Base-by-base conservation (phyloP, 2,797 vertebrate species). In the Paguma larvata region DNA sequence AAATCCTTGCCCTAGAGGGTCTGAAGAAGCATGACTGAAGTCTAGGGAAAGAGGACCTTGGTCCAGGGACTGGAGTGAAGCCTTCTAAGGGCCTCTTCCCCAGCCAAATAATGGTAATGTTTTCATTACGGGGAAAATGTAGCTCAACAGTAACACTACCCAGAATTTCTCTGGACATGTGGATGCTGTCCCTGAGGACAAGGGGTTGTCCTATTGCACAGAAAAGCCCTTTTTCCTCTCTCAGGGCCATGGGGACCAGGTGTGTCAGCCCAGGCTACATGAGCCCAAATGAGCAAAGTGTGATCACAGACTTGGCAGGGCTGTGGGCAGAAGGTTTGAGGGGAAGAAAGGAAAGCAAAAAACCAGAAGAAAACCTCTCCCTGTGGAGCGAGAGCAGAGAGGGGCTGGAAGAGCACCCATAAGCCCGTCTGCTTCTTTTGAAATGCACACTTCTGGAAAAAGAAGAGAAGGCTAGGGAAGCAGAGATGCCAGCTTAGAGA, bases 381-480 rank as follows among this genome's bases (percentile, higher is more conserved):
- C 72, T 6, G 0, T 1, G 15, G 85, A 84, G 48, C 30, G 70
- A 8, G 62, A 84, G 53, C 30, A 23, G 23, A 51, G 9, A 46
- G 21, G 16, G 41, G 1, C 21, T 84, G n/a, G 63, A 65, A 51
- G 63, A 79, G 30, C 18, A 78, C 51, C n/a, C 63, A 41, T 23
- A 56, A 51, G 79, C 4, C 78, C 85, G 93, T 85, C 90, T 96
- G 88, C 51, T 73, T 4, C 63, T 89, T 96, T 41, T 8, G 5
- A 94, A 86, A 85, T 65, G n/a, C 10, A 88, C 25, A 65, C 4
- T 85, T 88, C 70, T 83, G 34, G 88, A 65, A 48, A 85, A 89
- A 87, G 84, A 75, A 10, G 16, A 51, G 67, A 63, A 90, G 63
- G 51, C 59, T 38, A 30, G 3, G 27, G 32, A 80, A 96, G 32